phyloP scores from a whole-genome alignment of 2,797 vertebrate genomes.

The Phaenicophaeus curvirostris region DNA sequence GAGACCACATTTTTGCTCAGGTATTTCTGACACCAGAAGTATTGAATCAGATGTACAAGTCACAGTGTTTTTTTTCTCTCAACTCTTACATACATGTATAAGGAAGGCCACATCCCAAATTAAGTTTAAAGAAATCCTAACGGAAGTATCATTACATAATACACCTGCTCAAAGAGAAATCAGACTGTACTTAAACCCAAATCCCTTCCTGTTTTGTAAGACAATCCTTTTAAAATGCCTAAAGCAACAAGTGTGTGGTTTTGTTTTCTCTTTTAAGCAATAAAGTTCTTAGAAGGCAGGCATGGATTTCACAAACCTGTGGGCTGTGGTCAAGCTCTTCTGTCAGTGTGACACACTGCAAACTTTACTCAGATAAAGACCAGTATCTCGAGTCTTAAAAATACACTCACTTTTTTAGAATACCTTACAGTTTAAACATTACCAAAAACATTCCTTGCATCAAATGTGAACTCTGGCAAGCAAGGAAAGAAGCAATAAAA shows the following conservation, averaged over 20 bases:
- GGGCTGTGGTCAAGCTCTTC: neutral
- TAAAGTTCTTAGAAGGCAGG: neutral
- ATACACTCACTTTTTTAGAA: neutral
- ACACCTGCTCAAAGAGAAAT: neutral
- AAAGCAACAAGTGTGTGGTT: neutral
- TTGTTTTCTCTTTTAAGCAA: neutral
- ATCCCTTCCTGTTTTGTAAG: neutral
- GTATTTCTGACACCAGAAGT: neutral
- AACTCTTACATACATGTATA: neutral
- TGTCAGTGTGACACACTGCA: neutral
- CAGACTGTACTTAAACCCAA: neutral
- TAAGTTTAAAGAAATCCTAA: neutral
- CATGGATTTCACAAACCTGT: neutral
- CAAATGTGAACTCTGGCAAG: neutral
- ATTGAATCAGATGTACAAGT: neutral
- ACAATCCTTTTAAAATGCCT: neutral
- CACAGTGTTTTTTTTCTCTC: neutral
- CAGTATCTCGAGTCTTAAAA: neutral
- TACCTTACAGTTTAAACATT: neutral
- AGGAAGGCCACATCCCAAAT: neutral
- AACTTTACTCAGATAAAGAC: neutral
- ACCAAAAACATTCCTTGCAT: neutral
- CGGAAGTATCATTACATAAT: fast-evolving
- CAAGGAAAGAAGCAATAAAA: neutral
- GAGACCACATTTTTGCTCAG: neutral